A percentile compares a stretch with the other conserved stretches of the same genome.
Conservation (phyloP, 2,113 vertebrate species). For the Elanus axillaris region DNA sequence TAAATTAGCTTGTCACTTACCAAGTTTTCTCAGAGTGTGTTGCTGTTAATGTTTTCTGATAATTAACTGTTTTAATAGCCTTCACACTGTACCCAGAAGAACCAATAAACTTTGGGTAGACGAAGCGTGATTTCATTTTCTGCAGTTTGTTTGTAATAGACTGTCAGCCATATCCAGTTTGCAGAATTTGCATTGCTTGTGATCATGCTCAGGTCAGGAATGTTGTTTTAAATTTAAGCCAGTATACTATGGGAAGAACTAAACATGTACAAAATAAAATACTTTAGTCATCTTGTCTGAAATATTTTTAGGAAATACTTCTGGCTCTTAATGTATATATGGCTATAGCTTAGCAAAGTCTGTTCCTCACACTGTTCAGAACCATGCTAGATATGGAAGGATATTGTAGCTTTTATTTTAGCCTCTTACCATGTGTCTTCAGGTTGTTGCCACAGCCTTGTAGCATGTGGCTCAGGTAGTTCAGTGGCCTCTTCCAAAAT, state of each 20-base stretch:
- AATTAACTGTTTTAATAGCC: not conserved
- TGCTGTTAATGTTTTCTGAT: not conserved
- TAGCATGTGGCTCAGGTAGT: not conserved
- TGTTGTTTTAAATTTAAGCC: not conserved
- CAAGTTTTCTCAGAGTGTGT: not conserved
- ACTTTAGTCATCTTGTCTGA: not conserved
- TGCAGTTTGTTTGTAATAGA: not conserved
- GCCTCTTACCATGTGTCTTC: not conserved
- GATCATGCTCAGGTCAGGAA: not conserved
- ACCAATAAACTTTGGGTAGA: not conserved
- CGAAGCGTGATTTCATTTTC: not conserved
- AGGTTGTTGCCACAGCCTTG: not conserved
- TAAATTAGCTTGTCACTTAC: not conserved
- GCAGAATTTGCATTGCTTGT: not conserved
- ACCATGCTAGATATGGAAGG: not conserved
- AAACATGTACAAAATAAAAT: accelerated
- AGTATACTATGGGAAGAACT: not conserved
- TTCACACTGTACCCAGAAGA: not conserved
- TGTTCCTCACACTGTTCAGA: not conserved
- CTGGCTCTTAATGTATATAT: not conserved
- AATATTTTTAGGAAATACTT: not conserved
- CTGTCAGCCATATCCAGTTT: not conserved
- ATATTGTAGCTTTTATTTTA: not conserved
- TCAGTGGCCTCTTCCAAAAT: not conserved
- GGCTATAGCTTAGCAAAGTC: not conserved